Evolutionary conservation across 2,888 invertebrate genomes (phyloP), one percentile per base, ranked within the genome.

Genomic region (Rotaria macrura): DNA sequence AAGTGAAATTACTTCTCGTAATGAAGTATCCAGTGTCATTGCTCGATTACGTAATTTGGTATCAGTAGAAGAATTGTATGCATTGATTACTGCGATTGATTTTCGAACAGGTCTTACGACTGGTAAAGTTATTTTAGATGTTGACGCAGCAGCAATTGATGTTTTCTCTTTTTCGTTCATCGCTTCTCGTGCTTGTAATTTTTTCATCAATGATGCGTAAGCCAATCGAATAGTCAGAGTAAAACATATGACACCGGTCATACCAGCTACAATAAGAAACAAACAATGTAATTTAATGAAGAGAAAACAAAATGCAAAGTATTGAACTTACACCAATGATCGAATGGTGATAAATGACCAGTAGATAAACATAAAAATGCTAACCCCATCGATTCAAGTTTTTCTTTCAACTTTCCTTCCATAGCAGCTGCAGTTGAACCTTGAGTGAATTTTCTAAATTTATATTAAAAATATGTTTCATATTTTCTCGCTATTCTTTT

Each of bases 391-490:
- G 89, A 89, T 85, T 89, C 89, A 29, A 89, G 84, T 85, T 89
- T 89, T 86, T 89, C 89, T 85, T 89, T 89, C 84, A 89, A 87
- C 85, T 89, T 89, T 17, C 89, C 89, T 85, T 89, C 89, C 89
- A 89, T 89, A 1, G 88, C 88, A 12, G 89, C 88, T 0, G 89
- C 88, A 17, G 88, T 88, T 83, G 87, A 87, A 12, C 87, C 84
- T 34, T 87, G 84, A 25, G 72, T 14, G 29, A 43, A 14, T 20
- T 5, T 43, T 43, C 79, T 79, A 43, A 25, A 79, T 47, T 47
- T 12, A 47, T 47, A 12, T 47, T 47, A 23, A 79, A 43, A n/a
- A 29, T 29, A 23, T 40, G 1, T 52, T n/a, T 1, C 47, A 84
- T 17, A n/a, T 74, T 83, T 52, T 7, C 10, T 43, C 3, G 14